Conservation (phyloP, 2,113 vertebrate species). For the Pao palembangensis region DNA sequence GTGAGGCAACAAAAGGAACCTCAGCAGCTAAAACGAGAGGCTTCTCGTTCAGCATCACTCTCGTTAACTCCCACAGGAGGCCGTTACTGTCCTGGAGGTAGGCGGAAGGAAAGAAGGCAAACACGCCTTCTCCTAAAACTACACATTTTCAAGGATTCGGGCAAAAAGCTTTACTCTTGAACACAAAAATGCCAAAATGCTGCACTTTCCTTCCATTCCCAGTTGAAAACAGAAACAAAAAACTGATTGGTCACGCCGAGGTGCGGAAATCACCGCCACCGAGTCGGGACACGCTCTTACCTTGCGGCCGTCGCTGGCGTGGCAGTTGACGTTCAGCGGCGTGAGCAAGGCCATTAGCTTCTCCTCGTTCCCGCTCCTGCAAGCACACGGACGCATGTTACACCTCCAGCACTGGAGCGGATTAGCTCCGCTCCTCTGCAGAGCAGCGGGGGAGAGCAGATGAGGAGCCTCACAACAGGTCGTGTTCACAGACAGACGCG, state of each 20-base stretch:
- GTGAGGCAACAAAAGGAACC: not conserved
- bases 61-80: not conserved
- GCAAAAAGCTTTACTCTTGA: no score
- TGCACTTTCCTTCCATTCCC: not conserved
- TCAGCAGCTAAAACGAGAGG: slow-evolving; percentile 1
- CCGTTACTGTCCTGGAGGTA: no score
- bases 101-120: no score
- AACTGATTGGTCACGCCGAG: slow-evolving; percentile 7
- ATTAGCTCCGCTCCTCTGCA: slow-evolving; percentile 44
- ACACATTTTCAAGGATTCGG: no score
- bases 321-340: slow-evolving; percentile 98
- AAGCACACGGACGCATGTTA: slow-evolving; percentile 40
- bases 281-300: slow-evolving; percentile 71
- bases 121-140: no score
- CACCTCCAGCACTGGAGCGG: slow-evolving; percentile 25
- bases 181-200: not conserved
- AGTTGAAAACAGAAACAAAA: not conserved
- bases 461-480: slow-evolving; percentile 22
- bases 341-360: slow-evolving; percentile 99
- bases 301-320: slow-evolving; percentile 96
- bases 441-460: slow-evolving; percentile 29
- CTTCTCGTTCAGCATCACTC: not conserved
- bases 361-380: slow-evolving; percentile 98
- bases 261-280: slow-evolving; percentile 4
- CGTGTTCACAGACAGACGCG: slow-evolving; percentile 9